Base-by-base conservation (phyloP, 2,888 invertebrate species). In the Autographa gamma region DNA sequence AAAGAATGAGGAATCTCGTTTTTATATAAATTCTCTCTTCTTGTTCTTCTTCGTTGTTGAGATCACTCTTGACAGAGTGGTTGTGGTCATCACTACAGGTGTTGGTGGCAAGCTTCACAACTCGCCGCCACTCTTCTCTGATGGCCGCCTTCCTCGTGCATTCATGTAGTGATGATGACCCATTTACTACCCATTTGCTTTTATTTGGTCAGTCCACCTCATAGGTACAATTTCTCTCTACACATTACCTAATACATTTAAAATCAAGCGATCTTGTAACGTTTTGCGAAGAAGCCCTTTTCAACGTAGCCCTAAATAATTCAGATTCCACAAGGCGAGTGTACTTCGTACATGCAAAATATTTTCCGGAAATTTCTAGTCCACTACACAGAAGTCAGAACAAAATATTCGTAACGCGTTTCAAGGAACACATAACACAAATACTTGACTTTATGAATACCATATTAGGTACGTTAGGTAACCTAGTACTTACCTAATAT, bases 341-440 rank as follows among this genome's bases (percentile, higher is more conserved):
- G 61, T 77, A 78, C 71, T 68, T 65, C 62, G 63, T 78, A 79
- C 75, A 75, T 78, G 71, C 71, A 31, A 71, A 78, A 77, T 77
- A 78, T 78, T 77, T 78, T 66, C 64, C 71, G 67, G 77, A 74
- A 71, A 65, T 66, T 78, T 68, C 71, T 65, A 63, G 67, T 74
- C 63, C 25, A 63, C 43, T 78, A 74, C 71, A 60, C 66, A 34
- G 61, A 43, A 64, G 59, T 59, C 16, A 41, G 58, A 64, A 74
- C 56, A 60, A 34, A 74, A 74, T 77, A 74, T 67, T 71, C 74
- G 74, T 71, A 14, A 71, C n/a, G 38, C 38, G 31, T 63, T 58
- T 6, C 14, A n/a, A 48, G 14, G 43, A 66, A 69, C 63, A 69
- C 34, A 38, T 69, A 18, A 16, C 58, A 48, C 32, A 32, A 54